Evolutionary conservation across 2,888 invertebrate species (phyloP).

Genomic region (Heliconius ethilla): DNA sequence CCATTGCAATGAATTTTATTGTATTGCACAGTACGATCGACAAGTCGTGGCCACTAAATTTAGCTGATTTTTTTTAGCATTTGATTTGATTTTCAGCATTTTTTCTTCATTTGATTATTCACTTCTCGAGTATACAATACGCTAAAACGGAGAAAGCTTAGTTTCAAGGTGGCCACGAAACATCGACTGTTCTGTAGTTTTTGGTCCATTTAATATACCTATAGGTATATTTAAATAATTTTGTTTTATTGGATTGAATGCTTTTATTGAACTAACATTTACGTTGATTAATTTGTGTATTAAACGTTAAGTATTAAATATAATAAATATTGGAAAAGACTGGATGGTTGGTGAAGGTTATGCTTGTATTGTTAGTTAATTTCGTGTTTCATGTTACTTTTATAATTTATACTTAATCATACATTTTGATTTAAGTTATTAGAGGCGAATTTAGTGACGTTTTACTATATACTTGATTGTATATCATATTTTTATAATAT

Average conservation of each 20-base stretch:
- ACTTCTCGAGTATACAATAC: too few relatives aligned
- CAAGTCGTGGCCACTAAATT: too few relatives aligned
- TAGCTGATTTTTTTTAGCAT: too few relatives aligned
- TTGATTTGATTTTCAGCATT: too few relatives aligned
- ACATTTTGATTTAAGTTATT: not conserved
- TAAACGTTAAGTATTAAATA: slow-evolving; percentile 40
- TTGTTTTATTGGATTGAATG: not conserved
- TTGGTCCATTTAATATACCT: not conserved
- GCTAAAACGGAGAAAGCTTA: too few relatives aligned
- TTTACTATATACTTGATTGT: not conserved
- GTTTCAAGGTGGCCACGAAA: too few relatives aligned
- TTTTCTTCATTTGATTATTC: too few relatives aligned
- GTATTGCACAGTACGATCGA: not conserved
- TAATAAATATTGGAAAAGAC: slow-evolving; percentile 41
- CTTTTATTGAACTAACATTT: slow-evolving; percentile 23
- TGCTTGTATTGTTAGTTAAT: slow-evolving; percentile 29
- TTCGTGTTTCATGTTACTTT: not conserved
- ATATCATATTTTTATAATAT: slow-evolving; percentile 13
- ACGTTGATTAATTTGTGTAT: slow-evolving; percentile 34
- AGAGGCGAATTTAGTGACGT: not conserved
- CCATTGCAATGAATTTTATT: not conserved
- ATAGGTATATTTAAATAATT: not conserved
- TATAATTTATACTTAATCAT: slow-evolving; percentile 1
- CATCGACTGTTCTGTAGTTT: too few relatives aligned
- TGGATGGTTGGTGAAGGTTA: slow-evolving; percentile 34